Conservation (phyloP, 2,797 vertebrate species). For the Vireo griseus region DNA sequence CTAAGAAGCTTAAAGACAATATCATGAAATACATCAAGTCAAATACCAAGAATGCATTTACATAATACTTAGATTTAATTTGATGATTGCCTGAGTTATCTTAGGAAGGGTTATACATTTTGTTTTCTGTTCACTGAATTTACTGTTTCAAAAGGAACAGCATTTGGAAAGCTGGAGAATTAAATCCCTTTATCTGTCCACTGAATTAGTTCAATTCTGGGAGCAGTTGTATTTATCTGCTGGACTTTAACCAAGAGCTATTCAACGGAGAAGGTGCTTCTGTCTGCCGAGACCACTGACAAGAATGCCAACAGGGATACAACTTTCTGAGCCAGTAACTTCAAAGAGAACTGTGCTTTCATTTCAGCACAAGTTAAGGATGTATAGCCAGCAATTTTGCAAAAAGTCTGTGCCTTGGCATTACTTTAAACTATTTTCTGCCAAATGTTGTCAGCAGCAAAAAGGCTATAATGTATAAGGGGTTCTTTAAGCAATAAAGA, state of each 20-base stretch:
- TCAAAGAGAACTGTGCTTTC: constrained; percentile 3
- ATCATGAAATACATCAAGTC: neutral
- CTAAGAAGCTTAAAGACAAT: neutral
- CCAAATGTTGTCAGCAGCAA: neutral
- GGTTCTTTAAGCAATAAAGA: neutral
- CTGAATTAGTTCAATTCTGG: neutral
- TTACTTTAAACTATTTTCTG: neutral
- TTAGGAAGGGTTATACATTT: neutral
- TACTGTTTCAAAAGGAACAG: neutral
- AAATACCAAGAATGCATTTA: neutral
- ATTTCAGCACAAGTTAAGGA: neutral
- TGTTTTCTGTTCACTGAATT: constrained; percentile 3
- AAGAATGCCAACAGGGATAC: neutral
- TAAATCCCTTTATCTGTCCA: constrained; percentile 30
- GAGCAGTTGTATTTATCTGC: neutral
- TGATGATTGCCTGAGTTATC: neutral
- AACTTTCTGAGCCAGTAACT: neutral
- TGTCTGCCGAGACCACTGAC: neutral
- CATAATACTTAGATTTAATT: constrained; percentile 19
- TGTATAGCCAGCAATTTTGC: neutral
- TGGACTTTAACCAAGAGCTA: neutral
- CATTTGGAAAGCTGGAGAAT: neutral
- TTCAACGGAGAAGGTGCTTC: constrained; percentile 2
- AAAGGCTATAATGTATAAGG: neutral
- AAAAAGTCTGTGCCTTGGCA: neutral